Percentiles rank a stretch among this genome's conserved stretches.
phyloP scores from a whole-genome alignment of 2,797 vertebrate species.

The Coregonus ussuriensis region DNA sequence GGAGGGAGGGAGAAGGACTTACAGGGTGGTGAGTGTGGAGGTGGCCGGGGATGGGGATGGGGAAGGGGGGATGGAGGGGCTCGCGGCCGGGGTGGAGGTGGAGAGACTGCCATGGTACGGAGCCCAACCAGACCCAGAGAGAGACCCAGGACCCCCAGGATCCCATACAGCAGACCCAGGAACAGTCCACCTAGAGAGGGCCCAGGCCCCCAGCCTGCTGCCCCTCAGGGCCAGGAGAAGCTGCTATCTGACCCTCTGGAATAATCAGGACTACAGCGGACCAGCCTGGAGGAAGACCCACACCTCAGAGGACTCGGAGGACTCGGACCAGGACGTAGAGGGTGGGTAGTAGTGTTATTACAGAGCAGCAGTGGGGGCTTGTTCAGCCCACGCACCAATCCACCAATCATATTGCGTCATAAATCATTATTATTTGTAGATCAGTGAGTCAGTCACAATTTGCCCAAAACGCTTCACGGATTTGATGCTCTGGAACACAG shows the following conservation, averaged over 20 bases:
- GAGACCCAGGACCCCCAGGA: too few species aligned
- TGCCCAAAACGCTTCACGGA: too few species aligned
- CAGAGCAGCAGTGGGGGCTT: too few species aligned
- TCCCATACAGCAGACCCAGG: not conserved
- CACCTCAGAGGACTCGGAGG: not conserved
- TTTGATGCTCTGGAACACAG: too few species aligned
- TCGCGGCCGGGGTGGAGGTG: slow-evolving; percentile 31
- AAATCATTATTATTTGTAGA: too few species aligned
- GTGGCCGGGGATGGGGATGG: slow-evolving; percentile 2
- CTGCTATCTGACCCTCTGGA: slow-evolving; percentile 55
- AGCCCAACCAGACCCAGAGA: slow-evolving; percentile 8
- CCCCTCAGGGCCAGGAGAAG: slow-evolving; percentile 72
- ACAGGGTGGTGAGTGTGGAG: slow-evolving; percentile 48
- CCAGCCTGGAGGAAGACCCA: not conserved
- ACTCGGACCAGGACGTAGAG: not conserved
- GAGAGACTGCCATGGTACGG: slow-evolving; percentile 67
- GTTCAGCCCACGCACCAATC: too few species aligned
- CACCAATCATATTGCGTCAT: too few species aligned
- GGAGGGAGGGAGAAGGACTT: slow-evolving; percentile 26
- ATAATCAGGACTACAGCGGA: not conserved
- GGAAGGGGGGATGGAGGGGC: slow-evolving; percentile 18
- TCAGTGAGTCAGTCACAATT: too few species aligned
- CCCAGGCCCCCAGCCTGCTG: slow-evolving; percentile 6
- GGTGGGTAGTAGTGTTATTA: not conserved
- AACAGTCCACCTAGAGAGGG: not conserved